Base-by-base conservation (phyloP, 2,797 vertebrate species). In the Centroberyx gerrardi region DNA sequence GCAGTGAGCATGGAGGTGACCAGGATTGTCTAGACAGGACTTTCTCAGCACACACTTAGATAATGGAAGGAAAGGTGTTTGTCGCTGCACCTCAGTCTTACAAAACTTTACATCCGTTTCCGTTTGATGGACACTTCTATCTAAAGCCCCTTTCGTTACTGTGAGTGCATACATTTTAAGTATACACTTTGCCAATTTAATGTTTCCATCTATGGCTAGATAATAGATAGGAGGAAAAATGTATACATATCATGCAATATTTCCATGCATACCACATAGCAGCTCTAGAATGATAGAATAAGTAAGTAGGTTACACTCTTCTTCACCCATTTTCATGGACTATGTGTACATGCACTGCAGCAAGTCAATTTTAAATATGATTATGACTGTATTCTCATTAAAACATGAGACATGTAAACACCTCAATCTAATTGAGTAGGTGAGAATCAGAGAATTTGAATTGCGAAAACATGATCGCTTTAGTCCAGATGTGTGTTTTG, bases 11-110 rank as follows among this genome's bases (percentile, higher is more conserved):
- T 68, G 17, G 61, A 55, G 55, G 46, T 54, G 46, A 53, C 27
- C 18, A 49, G 27, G 67, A n/a, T 65, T 75, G 53, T 89, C 44
- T 36, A 12, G 60, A 72, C 12, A 63, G 1, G 58, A 71, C 49
- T 61, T 4, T 10, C 9, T 4, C 22, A 53, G 33, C 29, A 3
- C 12, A 18, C 31, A 3, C 5, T 1, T 58, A 8, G 8, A 38
- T 55, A 55, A 55, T 36, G 29, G 31, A 60, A 10, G 12, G 38
- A 60, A 60, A 60, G 9, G 38, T 40, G 17, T 40, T 40, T 10
- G 8, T 6, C 10, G 8, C 31, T n/a, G 29, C 6, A n/a, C 14
- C 2, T 12, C n/a, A 15, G 14, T 38, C 58, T 60, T 22, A 2
- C 12, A 10, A 14, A 55, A 55, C 53, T 13, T 13, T 28, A 22